Evolutionary conservation across 2,797 vertebrate species (phyloP).

Genomic region (Tinamus major): DNA sequence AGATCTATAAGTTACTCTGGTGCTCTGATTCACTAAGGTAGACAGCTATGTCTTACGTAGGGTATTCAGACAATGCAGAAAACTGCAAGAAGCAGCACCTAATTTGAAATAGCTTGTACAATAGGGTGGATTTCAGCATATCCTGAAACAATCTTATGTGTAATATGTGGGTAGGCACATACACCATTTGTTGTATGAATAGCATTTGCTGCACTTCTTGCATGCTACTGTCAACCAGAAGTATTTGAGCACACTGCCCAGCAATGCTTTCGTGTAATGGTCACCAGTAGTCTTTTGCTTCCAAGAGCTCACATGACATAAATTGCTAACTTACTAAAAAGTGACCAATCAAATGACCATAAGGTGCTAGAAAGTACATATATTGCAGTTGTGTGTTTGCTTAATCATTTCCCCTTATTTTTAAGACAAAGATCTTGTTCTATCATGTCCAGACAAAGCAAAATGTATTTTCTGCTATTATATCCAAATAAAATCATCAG

Average conservation of each 20-base stretch:
- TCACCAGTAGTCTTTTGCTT: neutral
- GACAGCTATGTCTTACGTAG: neutral
- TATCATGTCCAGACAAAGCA: neutral
- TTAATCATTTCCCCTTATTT: neutral
- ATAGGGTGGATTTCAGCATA: neutral
- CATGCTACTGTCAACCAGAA: neutral
- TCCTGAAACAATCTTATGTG: neutral
- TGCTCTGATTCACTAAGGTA: neutral
- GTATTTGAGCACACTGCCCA: neutral
- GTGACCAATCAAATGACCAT: neutral
- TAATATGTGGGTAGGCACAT: neutral
- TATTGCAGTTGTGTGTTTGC: neutral
- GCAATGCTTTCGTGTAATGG: neutral
- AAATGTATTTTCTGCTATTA: neutral
- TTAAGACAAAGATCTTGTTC: neutral
- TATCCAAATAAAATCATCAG: neutral
- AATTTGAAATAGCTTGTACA: neutral
- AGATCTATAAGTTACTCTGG: neutral
- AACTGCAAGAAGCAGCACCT: neutral
- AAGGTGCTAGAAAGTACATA: neutral
- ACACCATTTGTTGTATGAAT: rapidly evolving
- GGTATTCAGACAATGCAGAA: neutral
- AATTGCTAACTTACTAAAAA: neutral
- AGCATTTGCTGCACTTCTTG: neutral
- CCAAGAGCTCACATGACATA: rapidly evolving